phyloP scores from a whole-genome alignment of 37 sponge, comb jelly and placozoan species.

The Ephydatia muelleri region DNA sequence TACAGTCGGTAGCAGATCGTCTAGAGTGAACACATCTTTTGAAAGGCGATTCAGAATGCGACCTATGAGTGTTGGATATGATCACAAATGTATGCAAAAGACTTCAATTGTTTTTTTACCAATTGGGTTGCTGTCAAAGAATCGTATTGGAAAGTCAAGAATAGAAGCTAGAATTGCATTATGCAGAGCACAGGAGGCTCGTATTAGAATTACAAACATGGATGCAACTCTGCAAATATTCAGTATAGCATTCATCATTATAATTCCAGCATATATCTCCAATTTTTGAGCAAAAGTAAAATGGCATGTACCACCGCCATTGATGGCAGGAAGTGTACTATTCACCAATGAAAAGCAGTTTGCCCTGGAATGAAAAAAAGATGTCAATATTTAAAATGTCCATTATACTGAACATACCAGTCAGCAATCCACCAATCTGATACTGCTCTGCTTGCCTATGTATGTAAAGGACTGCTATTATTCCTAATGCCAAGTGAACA shows the following conservation, averaged over 20 bases:
- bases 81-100: neutral
- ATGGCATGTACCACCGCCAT: neutral
- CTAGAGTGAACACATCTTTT: conserved; percentile 22
- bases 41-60: conserved; percentile 49
- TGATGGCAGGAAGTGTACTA: neutral
- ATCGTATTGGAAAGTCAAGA: conserved; percentile 64
- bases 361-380: conserved; percentile 48
- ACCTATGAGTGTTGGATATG: neutral
- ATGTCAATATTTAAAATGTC: neutral
- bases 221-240: conserved; percentile 25
- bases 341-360: conserved; percentile 21
- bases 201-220: conserved; percentile 37
- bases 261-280: conserved; percentile 44
- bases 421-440: conserved; percentile 81
- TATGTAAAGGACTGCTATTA: too few species aligned
- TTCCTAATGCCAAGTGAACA: neutral
- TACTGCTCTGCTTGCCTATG: conserved; percentile 43
- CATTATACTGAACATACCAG: conserved; percentile 42
- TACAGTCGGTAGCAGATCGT: neutral
- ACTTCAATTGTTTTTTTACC: conserved; percentile 26
- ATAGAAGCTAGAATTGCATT: conserved; percentile 63
- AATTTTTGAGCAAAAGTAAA: conserved; percentile 30
- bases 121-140: conserved; percentile 85
- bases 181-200: conserved; percentile 66
- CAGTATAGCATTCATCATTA: conserved; percentile 20